Evolutionary conservation across 2,888 invertebrate species (phyloP), one percentile per base, ranked within the genome.

Genomic region (Nomada hirtipes): DNA sequence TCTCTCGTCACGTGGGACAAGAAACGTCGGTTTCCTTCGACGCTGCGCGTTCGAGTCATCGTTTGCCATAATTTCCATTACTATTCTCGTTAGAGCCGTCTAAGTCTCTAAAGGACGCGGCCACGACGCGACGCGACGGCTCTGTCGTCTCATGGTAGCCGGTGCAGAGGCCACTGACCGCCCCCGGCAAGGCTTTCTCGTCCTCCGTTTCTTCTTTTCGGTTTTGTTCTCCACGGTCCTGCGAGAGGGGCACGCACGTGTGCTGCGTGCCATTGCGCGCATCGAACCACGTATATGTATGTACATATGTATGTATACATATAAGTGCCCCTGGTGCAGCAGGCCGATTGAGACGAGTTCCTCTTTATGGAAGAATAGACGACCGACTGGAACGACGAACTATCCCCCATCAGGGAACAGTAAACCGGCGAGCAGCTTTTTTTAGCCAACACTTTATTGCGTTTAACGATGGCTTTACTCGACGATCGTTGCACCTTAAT

Each of bases 121-220:
- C 59, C 57, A 64, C 60, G 11, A 47, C 15, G 55, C 15, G 55
- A 26, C 26, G 55, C 36, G 36, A 52, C 53, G 73, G 65, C 61
- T 68, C 59, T 74, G 80, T 79, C 85, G 88, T 85, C 86, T 86
- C 85, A 82, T 89, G 88, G 89, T 90, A 91, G 90, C 86, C 88
- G 86, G 89, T 91, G 91, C 91, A 89, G 85, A 73, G 93, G 93
- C 93, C 93, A 93, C 90, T 93, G 93, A 93, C 93, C 93, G 93
- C 92, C 92, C 93, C 92, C 91, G 93, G 92, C 93, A 93, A 93
- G 92, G 92, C 91, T 90, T 89, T 90, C 90, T 86, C 86, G 79
- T 85, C 85, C 84, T 87, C 82, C 84, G 79, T 75, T 84, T 81
- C 81, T 80, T 85, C 85, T 80, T 83, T 79, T 85, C 78, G 76